Evolutionary conservation across 2,888 invertebrate genomes (phyloP).

Genomic region (Caenorhabditis doughertyi): DNA sequence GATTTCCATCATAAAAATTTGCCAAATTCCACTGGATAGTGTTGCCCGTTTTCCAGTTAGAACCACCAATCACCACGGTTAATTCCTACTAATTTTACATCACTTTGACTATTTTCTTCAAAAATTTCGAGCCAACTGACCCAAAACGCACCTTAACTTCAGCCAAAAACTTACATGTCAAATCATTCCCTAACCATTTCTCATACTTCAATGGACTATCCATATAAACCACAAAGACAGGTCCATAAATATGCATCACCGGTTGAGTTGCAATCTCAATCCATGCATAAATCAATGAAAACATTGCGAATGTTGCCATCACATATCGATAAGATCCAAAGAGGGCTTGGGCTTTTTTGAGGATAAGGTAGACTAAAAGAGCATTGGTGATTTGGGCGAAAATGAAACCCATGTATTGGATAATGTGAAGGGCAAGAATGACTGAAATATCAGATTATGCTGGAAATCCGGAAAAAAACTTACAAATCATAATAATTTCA

Average conservation of each 20-base stretch:
- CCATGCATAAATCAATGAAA: conserved; percentile 13
- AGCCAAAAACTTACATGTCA: neutral
- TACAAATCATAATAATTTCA: no score
- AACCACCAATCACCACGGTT: no score
- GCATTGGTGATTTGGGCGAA: conserved; percentile 1
- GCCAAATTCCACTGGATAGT: no score
- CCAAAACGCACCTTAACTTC: neutral
- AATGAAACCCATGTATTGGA: conserved; percentile 1
- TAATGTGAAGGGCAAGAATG: conserved; percentile 8
- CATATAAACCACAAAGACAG: conserved; percentile 5
- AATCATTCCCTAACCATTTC: neutral
- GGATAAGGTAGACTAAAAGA: neutral
- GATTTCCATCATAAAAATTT: no score
- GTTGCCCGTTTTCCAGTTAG: no score
- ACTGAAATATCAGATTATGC: neutral
- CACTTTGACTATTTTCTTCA: no score
- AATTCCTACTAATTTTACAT: no score
- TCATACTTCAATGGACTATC: conserved; percentile 20
- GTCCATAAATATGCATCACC: conserved; percentile 12
- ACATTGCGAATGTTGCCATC: neutral
- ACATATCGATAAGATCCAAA: conserved; percentile 13
- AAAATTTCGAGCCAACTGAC: no score
- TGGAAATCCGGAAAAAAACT: no score
- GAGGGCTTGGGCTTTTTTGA: neutral
- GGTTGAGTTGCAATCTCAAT: conserved; percentile 9